These are phyloP conservation scores for Agonum fuliginosum DNA, from an alignment of 2,888 invertebrate species.

Conservation along the genomic window DNA sequence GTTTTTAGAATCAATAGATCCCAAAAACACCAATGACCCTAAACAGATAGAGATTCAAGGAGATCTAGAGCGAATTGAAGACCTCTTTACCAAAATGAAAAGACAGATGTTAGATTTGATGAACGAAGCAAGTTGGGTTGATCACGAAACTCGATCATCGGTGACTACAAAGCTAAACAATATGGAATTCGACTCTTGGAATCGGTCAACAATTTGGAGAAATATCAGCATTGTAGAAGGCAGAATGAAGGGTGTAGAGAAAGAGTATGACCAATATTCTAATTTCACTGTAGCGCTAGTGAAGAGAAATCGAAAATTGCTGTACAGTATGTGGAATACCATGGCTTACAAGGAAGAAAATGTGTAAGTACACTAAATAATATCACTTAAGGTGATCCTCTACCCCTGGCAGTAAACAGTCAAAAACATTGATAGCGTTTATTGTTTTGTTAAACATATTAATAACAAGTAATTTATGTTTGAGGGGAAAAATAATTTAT, in stretches of 20 bases:
- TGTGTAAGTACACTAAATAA: constrained; percentile 42
- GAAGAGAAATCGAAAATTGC: constrained; percentile 21
- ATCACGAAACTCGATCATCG: constrained; percentile 53
- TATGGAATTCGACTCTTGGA: constrained; percentile 48
- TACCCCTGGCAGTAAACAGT: too few relatives aligned
- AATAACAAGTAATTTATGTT: background rate
- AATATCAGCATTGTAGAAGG: constrained; percentile 18
- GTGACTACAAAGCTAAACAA: constrained; percentile 60
- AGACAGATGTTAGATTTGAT: constrained; percentile 50
- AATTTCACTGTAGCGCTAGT: background rate
- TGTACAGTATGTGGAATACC: constrained; percentile 47
- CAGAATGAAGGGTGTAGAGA: constrained; percentile 21
- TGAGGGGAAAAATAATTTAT: background rate
- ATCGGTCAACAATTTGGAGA: constrained; percentile 4
- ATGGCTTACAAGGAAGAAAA: background rate
- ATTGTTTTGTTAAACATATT: background rate
- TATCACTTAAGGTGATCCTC: too few relatives aligned
- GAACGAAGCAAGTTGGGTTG: constrained; percentile 61
- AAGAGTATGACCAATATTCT: background rate
- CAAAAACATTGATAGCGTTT: too few relatives aligned
- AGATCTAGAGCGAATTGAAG: constrained; percentile 54
- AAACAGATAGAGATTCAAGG: constrained; percentile 50
- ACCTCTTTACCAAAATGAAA: constrained; percentile 62
- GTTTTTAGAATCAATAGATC: constrained; percentile 60
- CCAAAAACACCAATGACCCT: too few relatives aligned